Conservation (phyloP, 1,140 invertebrate species). For the Aradophagus sp. region DNA sequence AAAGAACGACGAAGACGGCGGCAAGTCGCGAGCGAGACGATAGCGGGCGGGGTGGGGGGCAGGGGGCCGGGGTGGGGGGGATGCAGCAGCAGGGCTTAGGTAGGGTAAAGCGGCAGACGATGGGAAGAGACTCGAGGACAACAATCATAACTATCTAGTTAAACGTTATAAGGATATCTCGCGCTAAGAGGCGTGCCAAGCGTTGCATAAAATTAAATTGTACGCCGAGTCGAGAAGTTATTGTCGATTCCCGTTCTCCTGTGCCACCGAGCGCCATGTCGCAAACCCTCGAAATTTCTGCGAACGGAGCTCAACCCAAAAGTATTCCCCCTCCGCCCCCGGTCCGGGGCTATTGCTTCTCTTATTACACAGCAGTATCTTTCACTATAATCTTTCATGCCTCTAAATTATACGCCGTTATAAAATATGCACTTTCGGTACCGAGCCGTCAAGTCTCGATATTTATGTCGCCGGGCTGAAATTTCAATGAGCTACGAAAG, state of each 20-base stretch:
- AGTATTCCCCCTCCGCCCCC: conserved; percentile 4
- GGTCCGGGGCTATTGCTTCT: conserved; percentile 42
- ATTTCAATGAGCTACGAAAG: conserved; percentile 43
- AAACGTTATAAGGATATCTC: conserved; percentile 75
- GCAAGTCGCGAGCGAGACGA: conserved; percentile 8
- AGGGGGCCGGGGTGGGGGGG: neutral
- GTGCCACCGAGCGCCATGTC: conserved; percentile 56
- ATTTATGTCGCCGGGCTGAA: conserved; percentile 38
- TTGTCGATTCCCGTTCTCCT: conserved; percentile 70
- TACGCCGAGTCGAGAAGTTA: conserved; percentile 74
- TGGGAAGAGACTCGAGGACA: conserved; percentile 61
- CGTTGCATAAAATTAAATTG: conserved; percentile 76
- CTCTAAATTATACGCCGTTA: conserved; percentile 48
- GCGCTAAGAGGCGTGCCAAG: conserved; percentile 75
- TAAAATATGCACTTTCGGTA: conserved; percentile 53
- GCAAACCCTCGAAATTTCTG: conserved; percentile 65
- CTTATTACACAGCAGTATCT: conserved; percentile 56
- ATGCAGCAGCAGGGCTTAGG: conserved; percentile 14
- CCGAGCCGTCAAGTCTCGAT: conserved; percentile 30
- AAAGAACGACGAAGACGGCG: conserved; percentile 27
- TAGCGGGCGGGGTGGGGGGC: conserved; percentile 3
- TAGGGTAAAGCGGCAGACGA: conserved; percentile 42
- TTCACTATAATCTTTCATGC: conserved; percentile 54
- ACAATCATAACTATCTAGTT: conserved; percentile 74
- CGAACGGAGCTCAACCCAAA: conserved; percentile 33